Conservation (phyloP, 2,113 vertebrate species). For the Phasianus colchicus region DNA sequence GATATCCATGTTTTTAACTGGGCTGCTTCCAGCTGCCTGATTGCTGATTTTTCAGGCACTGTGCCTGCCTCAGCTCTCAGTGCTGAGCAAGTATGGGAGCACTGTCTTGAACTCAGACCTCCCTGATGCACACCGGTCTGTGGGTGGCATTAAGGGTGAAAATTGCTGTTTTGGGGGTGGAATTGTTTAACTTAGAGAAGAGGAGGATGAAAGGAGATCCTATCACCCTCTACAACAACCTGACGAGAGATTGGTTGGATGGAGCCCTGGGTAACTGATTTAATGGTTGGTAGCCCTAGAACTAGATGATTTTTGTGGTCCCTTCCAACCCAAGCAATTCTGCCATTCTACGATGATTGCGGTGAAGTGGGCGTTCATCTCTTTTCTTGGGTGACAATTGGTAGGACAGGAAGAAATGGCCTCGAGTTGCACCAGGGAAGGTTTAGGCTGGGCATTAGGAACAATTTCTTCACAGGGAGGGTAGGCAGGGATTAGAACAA, state of each 20-base stretch:
- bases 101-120: neutral
- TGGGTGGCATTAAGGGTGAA: rapidly evolving
- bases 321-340: neutral
- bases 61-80: neutral
- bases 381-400: neutral
- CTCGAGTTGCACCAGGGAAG: neutral
- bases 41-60: neutral
- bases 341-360: neutral
- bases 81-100: rapidly evolving
- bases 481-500: neutral
- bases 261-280: too few species aligned
- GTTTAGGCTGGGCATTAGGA: neutral
- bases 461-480: neutral
- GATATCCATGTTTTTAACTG: neutral
- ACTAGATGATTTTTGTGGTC: neutral
- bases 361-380: neutral
- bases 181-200: neutral
- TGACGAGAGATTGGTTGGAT: too few species aligned
- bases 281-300: too few species aligned
- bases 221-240: too few species aligned
- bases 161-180: neutral
- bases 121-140: neutral
- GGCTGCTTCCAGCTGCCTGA: neutral
- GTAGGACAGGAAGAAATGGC: neutral
- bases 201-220: too few species aligned